Evolutionary conservation across 2,113 vertebrate species (phyloP).

Genomic region (Theropithecus gelada): DNA sequence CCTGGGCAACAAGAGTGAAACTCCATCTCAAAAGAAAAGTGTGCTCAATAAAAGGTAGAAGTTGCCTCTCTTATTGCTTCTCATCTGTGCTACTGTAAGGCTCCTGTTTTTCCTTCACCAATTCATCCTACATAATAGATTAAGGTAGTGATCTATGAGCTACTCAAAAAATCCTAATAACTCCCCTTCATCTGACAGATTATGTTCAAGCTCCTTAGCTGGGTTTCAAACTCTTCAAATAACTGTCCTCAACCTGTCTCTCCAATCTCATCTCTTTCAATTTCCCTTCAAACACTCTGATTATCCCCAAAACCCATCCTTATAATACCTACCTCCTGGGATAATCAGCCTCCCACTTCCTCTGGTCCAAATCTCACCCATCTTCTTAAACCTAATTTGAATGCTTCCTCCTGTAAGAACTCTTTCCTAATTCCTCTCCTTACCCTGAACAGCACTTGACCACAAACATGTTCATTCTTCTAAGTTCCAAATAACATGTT

Average conservation of each 20-base stretch:
- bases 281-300: not conserved
- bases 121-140: not conserved
- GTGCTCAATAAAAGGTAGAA: not conserved
- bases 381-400: slow-evolving; percentile 33
- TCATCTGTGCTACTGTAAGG: not conserved
- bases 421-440: not conserved
- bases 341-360: not conserved
- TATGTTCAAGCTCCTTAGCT: not conserved
- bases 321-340: not conserved
- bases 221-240: not conserved
- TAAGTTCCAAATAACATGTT: not conserved
- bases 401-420: not conserved
- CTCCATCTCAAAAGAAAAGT: not conserved
- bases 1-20: not conserved
- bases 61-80: not conserved
- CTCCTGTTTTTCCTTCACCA: not conserved
- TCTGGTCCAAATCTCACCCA: slow-evolving; percentile 12
- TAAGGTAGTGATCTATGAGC: not conserved
- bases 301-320: not conserved
- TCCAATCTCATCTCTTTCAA: not conserved
- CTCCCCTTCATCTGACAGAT: not conserved
- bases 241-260: not conserved
- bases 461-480: not conserved
- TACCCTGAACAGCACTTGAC: not conserved
- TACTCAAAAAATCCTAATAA: not conserved